Evolutionary conservation across 2,113 vertebrate species (phyloP), one percentile per base, ranked within the genome.

Genomic region (Gnathonemus echidnorhynchus): DNA sequence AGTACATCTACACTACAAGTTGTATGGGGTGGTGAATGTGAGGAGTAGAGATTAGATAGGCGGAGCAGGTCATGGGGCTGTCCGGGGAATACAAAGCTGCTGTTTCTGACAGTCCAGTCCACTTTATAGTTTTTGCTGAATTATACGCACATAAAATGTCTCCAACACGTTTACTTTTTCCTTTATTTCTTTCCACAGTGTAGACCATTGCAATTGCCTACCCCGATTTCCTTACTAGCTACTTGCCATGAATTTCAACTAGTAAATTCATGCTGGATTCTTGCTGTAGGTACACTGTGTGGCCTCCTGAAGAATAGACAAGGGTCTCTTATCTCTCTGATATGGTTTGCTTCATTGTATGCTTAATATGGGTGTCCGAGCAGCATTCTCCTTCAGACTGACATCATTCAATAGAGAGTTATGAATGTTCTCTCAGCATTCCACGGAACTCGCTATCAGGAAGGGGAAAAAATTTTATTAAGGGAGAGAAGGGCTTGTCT

Each of bases 351-450:
- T 53, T 74, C 52, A 85, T 85, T 70, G 56, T 90, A 87, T 87
- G 39, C 85, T 87, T 74, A 90, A 87, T 46, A 90, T 87, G 56
- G 46, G 27, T 52, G 46, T 70, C 58, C n/a, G 58, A 70, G 56
- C 58, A 50, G 58, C 85, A 70, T 87, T 70, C 45, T 50, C 24
- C 58, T 11, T 56, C 24, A 87, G 45, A 87, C 58, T 66, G 83
- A 87, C 84, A 87, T 50, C 58, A 74, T 74, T 46, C 89, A 31
- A 52, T 62, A 85, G 52, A 85, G 53, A 42, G 85, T 62, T 70
- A 90, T 70, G 46, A 90, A 87, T 74, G 84, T 52, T 90, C 84
- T 19, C 58, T 35, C 85, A 35, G 58, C n/a, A 90, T 90, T 87
- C 89, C 42, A 70, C 17, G 11, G 48, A 90, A 70, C 84, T 62